Percentiles rank a stretch among this genome's conserved stretches.
Evolutionary conservation across 2,888 invertebrate genomes (phyloP).

Genomic region (Proisotoma minuta): DNA sequence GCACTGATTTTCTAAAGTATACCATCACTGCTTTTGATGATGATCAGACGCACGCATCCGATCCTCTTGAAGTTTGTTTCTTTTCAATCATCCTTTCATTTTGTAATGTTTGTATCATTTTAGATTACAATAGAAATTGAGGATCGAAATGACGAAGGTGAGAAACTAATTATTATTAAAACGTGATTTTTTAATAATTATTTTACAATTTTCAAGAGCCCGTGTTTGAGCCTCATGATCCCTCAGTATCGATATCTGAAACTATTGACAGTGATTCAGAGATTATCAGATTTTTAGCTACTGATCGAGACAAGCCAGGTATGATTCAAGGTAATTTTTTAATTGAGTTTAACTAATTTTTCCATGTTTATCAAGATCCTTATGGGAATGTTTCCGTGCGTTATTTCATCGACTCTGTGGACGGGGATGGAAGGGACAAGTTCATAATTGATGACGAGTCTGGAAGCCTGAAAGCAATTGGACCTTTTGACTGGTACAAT

Average conservation of each 20-base stretch:
- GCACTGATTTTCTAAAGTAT: conserved; percentile 12
- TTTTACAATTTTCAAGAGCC: too few relatives aligned
- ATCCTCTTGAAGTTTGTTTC: too few relatives aligned
- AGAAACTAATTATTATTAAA: neutral
- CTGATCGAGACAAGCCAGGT: conserved; percentile 25
- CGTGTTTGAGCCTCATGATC: neutral
- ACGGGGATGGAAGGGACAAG: neutral
- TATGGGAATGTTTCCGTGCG: conserved; percentile 26
- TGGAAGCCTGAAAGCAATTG: conserved; percentile 14
- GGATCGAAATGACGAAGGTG: neutral
- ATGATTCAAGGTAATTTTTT: neutral
- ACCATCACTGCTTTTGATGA: conserved; percentile 19
- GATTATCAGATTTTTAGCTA: conserved; percentile 16
- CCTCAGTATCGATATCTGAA: neutral
- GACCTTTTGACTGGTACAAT: conserved; percentile 18
- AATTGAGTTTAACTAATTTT: neutral
- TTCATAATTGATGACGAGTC: conserved; percentile 9
- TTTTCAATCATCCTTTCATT: too few relatives aligned
- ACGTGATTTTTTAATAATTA: neutral
- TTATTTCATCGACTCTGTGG: neutral
- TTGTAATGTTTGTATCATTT: too few relatives aligned
- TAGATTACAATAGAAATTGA: neutral
- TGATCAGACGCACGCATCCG: neutral
- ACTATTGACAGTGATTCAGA: neutral
- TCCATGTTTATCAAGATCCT: neutral